Base-by-base conservation (phyloP, 2,888 invertebrate species). In the Drosophila robusta region DNA sequence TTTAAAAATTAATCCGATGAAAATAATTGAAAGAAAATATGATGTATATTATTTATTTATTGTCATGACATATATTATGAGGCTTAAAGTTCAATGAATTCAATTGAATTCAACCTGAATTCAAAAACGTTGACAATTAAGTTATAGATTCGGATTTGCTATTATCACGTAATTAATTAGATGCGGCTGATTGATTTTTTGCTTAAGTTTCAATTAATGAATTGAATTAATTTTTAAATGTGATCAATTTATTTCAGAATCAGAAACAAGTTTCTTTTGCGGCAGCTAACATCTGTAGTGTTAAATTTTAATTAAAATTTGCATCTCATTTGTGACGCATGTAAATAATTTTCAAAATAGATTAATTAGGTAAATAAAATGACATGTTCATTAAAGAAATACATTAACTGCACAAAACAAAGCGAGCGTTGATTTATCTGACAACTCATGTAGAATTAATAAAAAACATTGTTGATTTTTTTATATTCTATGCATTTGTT, bases 231-330 rank as follows among this genome's bases (percentile, higher is more conserved):
- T 36, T 24, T n/a, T 5, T n/a, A 36, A n/a, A 29, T 26, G 7
- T 12, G 5, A 4, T 18, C 12, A 8, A 16, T 8, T 47, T 49
- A 6, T 24, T 38, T 26, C 12, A 49, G 38, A 16, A 3, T n/a
- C 11, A 9, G n/a, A n/a, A 26, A 36, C 36, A n/a, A 22, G 36
- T 5, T 49, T n/a, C n/a, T n/a, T n/a, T n/a, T n/a, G n/a, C n/a
- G n/a, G n/a, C n/a, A n/a, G n/a, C n/a, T n/a, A n/a, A n/a, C n/a
- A n/a, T n/a, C n/a, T n/a, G n/a, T n/a, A n/a, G n/a, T n/a, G n/a
- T n/a, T 63, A 54, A 70, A 67, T 64, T 26, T 0, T 7, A 14
- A 67, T 76, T 79, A 67, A 66, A 65, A 67, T 63, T 61, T 75
- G 60, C 41, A 26, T 66, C 50, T 49, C 52, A 56, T 38, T 42